phyloP scores from a whole-genome alignment of 2,113 vertebrate species.

The Perccottus glenii region DNA sequence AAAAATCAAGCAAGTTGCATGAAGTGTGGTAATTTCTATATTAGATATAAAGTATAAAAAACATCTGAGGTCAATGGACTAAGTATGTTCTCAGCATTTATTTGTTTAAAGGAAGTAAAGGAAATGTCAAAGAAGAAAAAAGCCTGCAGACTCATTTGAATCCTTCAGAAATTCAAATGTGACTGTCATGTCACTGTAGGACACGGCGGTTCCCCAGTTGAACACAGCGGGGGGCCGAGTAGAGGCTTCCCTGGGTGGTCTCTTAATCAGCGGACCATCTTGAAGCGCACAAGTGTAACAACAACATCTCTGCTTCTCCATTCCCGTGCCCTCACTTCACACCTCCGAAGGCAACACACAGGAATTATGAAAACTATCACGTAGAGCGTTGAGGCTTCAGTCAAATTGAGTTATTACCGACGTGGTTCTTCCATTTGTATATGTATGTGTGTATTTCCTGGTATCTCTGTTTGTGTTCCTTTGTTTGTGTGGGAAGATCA shows the following conservation, averaged over 20 bases:
- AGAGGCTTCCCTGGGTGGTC: slow-evolving; percentile 15
- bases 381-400: neutral
- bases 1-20: no score
- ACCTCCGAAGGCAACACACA: slow-evolving; percentile 29
- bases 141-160: no score
- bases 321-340: slow-evolving; percentile 49
- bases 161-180: no score
- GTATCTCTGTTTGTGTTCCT: slow-evolving; percentile 46
- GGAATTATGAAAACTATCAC: slow-evolving; percentile 50
- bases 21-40: no score
- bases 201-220: no score
- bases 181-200: no score
- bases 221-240: no score
- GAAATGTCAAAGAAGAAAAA: slow-evolving; percentile 19
- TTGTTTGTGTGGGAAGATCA: slow-evolving; percentile 53
- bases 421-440: slow-evolving; percentile 21
- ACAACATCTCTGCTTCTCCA: slow-evolving; percentile 22
- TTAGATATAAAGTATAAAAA: no score
- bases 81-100: no score
- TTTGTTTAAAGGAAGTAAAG: no score
- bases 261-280: slow-evolving; percentile 14
- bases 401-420: slow-evolving; percentile 2
- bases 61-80: no score
- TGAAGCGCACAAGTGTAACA: slow-evolving; percentile 14
- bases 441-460: slow-evolving; percentile 23